Conservation (phyloP, 2,797 vertebrate species). For the Tenualosa thibaudeaui region DNA sequence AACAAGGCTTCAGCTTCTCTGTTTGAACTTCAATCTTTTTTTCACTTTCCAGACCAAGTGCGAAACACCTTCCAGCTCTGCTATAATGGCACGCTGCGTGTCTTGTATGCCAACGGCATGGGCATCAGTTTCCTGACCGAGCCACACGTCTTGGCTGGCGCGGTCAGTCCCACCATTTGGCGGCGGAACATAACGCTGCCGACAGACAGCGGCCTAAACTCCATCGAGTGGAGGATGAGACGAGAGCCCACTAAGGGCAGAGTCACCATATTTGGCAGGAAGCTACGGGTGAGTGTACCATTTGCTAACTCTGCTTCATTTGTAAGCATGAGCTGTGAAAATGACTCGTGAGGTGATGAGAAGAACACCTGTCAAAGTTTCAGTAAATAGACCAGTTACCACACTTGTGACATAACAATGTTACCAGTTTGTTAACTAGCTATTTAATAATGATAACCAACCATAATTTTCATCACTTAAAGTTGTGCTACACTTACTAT, state of each 20-base stretch:
- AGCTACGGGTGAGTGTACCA: conserved; percentile 79
- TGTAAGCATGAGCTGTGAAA: not conserved
- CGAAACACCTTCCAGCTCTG: conserved; percentile 89
- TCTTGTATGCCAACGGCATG: conserved; percentile 89
- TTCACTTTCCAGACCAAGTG: conserved; percentile 81
- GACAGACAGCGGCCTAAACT: conserved; percentile 87
- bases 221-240: conserved; percentile 87
- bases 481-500: not conserved
- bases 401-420: too few relatives aligned
- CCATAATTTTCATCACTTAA: not conserved
- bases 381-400: not conserved
- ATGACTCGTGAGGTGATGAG: not conserved
- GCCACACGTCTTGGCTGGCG: conserved; percentile 85
- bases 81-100: conserved; percentile 84
- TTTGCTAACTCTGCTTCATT: not conserved
- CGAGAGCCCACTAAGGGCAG: conserved; percentile 89
- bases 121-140: conserved; percentile 88
- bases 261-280: conserved; percentile 87
- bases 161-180: conserved; percentile 85
- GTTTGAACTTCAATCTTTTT: not conserved
- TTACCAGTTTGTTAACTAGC: not conserved
- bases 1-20: conserved; percentile 37
- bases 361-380: not conserved
- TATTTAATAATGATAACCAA: not conserved
- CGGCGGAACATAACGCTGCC: conserved; percentile 87